Percentiles rank a stretch among this genome's conserved stretches.
Evolutionary conservation across 2,888 invertebrate genomes (phyloP).

Genomic region (Apotomis turbidana): DNA sequence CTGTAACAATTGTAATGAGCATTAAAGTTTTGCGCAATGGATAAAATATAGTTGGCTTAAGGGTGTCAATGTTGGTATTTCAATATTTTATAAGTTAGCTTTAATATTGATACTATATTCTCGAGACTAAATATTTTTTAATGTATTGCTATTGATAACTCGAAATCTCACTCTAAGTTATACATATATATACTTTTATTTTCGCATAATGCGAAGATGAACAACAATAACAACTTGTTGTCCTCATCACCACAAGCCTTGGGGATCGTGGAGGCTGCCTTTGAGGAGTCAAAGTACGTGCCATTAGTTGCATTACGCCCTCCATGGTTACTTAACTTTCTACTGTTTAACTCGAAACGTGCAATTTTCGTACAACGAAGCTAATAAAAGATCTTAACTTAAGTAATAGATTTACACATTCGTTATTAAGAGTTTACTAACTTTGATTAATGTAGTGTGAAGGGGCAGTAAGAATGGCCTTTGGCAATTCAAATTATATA

Average conservation of each 20-base stretch:
- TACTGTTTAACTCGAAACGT: constrained; percentile 31
- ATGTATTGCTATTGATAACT: no score
- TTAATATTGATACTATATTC: no score
- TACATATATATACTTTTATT: no score
- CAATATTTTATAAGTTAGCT: no score
- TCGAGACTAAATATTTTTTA: no score
- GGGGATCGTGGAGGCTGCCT: constrained; percentile 6
- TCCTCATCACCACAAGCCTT: neutral
- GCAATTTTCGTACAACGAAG: constrained; percentile 13
- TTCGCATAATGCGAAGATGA: neutral
- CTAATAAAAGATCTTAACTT: constrained; percentile 16
- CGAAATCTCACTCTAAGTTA: no score
- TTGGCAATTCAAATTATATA: neutral
- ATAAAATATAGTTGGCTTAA: no score
- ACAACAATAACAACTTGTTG: constrained; percentile 10
- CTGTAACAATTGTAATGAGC: constrained; percentile 23
- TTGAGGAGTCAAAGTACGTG: constrained; percentile 23
- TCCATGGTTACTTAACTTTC: constrained; percentile 39
- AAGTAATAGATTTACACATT: constrained; percentile 1
- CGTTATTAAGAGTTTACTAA: constrained; percentile 6
- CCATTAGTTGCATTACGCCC: constrained; percentile 37
- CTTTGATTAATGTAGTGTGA: constrained; percentile 10
- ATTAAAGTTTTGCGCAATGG: no score
- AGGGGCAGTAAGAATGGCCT: constrained; percentile 4
- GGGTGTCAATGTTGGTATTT: no score